A percentile compares a stretch with the other conserved stretches of the same genome.
phyloP scores from a whole-genome alignment of 2,888 invertebrate genomes.

The Sylvicola fuscatus region DNA sequence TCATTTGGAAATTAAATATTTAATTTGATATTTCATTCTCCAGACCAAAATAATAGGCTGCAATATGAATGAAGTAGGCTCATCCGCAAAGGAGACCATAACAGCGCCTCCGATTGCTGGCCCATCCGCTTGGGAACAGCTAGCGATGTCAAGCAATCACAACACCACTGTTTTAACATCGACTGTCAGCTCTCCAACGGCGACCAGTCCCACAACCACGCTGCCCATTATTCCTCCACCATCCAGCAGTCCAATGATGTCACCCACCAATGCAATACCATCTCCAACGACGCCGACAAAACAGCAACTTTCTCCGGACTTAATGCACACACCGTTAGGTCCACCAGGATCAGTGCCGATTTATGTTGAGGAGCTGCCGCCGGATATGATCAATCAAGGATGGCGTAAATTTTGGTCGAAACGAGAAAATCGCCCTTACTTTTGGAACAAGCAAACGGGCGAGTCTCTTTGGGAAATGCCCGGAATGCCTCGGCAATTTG shows the following conservation, averaged over 20 bases:
- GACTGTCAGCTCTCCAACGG: neutral
- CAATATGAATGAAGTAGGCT: too few relatives aligned
- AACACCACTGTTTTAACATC: neutral
- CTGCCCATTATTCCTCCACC: neutral
- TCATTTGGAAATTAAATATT: too few relatives aligned
- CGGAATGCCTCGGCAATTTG: slow-evolving; percentile 46
- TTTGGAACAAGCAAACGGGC: slow-evolving; percentile 88
- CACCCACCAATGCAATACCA: neutral
- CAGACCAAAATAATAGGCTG: too few relatives aligned
- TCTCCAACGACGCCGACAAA: slow-evolving; percentile 22
- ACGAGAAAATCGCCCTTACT: slow-evolving; percentile 84
- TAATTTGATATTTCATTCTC: too few relatives aligned
- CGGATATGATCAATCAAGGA: slow-evolving; percentile 48
- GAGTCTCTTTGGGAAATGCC: slow-evolving; percentile 97
- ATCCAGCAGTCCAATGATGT: neutral
- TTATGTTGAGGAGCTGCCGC: slow-evolving; percentile 19
- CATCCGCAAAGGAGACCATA: too few relatives aligned
- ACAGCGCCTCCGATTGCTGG: slow-evolving; percentile 7
- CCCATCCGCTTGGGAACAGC: slow-evolving; percentile 25
- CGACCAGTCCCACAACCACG: neutral
- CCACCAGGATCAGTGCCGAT: slow-evolving; percentile 10
- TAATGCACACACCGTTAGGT: slow-evolving; percentile 17
- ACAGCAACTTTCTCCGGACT: slow-evolving; percentile 5
- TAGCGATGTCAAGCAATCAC: slow-evolving; percentile 15
- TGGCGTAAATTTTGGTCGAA: slow-evolving; percentile 97